Conservation (phyloP, 2,113 vertebrate species). For the Cichladusa arquata region DNA sequence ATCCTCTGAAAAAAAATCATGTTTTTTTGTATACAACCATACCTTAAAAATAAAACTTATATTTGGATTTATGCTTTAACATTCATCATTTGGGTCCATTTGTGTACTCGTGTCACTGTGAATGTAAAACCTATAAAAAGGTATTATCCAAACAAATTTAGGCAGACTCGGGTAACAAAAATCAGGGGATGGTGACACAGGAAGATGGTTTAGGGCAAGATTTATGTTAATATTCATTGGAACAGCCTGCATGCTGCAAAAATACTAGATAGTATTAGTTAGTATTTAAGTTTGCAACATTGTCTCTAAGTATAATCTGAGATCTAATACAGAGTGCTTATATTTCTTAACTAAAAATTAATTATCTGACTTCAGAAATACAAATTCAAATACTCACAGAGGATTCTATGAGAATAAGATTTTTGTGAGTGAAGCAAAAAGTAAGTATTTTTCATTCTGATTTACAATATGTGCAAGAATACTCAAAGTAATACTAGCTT, state of each 20-base stretch:
- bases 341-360: background rate
- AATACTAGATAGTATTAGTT: background rate
- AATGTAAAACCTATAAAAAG: background rate
- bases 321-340: background rate
- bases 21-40: background rate
- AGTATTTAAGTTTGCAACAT: background rate
- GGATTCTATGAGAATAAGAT: background rate
- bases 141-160: background rate
- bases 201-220: background rate
- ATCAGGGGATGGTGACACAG: background rate
- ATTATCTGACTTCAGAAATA: background rate
- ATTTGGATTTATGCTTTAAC: background rate
- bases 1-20: background rate
- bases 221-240: background rate
- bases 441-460: background rate
- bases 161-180: background rate
- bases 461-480: background rate
- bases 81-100: background rate
- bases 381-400: background rate
- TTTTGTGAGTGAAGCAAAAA: background rate
- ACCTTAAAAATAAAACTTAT: background rate
- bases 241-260: background rate
- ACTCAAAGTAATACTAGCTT: background rate
- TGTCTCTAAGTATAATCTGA: background rate
- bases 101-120: background rate